Percentiles rank a stretch among this genome's conserved stretches.
These are phyloP conservation scores for Lophotis ruficrista DNA, from an alignment of 2,113 vertebrate genomes.

Conservation along the genomic window DNA sequence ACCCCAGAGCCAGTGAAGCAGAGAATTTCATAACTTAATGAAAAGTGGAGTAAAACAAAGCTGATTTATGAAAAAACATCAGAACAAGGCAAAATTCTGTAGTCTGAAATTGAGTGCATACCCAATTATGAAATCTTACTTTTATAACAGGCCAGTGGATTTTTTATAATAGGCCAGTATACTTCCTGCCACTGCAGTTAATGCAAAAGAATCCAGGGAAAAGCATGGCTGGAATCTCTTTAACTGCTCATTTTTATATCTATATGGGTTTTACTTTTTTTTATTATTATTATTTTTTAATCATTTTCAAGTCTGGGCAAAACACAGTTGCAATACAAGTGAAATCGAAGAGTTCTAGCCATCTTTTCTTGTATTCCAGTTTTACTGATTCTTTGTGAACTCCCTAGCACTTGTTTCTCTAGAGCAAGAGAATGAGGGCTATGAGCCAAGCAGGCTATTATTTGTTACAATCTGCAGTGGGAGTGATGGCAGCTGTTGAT, in stretches of 20 bases:
- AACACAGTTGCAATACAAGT: not conserved
- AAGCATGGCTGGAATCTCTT: not conserved
- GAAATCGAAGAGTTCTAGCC: not conserved
- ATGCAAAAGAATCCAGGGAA: not conserved
- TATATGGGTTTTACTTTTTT: not conserved
- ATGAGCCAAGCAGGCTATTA: slow-evolving; percentile 11
- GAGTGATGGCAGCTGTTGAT: slow-evolving; percentile 53
- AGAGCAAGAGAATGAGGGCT: not conserved
- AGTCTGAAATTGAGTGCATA: not conserved
- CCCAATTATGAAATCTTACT: not conserved
- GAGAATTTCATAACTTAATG: not conserved
- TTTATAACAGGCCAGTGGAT: not conserved
- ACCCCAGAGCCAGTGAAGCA: not conserved
- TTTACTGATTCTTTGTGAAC: not conserved
- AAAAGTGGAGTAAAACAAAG: not conserved
- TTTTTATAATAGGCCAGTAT: not conserved
- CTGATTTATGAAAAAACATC: not conserved
- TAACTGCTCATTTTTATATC: not conserved
- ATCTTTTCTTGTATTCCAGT: not conserved
- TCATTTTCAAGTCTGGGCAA: not conserved
- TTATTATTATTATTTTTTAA: not conserved
- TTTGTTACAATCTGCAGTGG: slow-evolving; percentile 36
- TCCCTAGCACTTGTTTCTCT: not conserved
- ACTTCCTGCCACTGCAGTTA: not conserved
- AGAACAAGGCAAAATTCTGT: not conserved